Evolutionary conservation across 2,888 invertebrate genomes (phyloP).

Genomic region (Drosophila dives): DNA sequence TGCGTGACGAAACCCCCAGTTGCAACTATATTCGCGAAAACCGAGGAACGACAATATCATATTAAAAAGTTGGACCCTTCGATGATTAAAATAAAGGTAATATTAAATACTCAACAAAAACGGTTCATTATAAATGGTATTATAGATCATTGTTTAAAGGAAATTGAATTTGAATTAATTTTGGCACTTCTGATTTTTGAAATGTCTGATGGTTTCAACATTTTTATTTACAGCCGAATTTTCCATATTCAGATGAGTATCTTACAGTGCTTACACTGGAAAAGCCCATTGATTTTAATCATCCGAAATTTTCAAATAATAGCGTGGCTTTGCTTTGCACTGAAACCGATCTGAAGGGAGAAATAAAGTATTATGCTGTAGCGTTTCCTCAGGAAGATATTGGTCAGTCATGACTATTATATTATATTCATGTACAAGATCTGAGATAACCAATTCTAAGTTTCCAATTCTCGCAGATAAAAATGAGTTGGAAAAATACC

Average conservation of each 20-base stretch:
- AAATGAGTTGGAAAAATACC: too few species aligned
- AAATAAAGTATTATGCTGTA: conserved; percentile 13
- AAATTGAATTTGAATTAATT: not conserved
- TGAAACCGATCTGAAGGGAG: not conserved
- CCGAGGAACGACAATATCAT: too few species aligned
- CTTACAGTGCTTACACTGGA: not conserved
- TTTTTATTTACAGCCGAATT: not conserved
- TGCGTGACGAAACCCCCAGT: not conserved
- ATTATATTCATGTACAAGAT: not conserved
- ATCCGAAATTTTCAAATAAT: not conserved
- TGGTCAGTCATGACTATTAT: not conserved
- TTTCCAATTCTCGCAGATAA: too few species aligned
- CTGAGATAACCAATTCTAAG: not conserved
- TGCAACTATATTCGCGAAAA: not conserved
- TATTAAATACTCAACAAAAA: not conserved
- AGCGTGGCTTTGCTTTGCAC: conserved; percentile 1
- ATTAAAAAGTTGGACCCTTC: too few species aligned
- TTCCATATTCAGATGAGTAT: too few species aligned
- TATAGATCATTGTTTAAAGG: not conserved
- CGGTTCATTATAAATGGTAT: not conserved
- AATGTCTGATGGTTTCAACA: not conserved
- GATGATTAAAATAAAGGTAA: not conserved
- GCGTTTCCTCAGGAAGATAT: conserved; percentile 20
- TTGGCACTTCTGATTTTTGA: not conserved
- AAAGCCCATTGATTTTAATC: not conserved